Percentiles rank a stretch among this genome's conserved stretches.
Evolutionary conservation across 37 sponge, comb jelly and placozoan genomes (phyloP).

Genomic region (Chondrilla cf. caribensis): DNA sequence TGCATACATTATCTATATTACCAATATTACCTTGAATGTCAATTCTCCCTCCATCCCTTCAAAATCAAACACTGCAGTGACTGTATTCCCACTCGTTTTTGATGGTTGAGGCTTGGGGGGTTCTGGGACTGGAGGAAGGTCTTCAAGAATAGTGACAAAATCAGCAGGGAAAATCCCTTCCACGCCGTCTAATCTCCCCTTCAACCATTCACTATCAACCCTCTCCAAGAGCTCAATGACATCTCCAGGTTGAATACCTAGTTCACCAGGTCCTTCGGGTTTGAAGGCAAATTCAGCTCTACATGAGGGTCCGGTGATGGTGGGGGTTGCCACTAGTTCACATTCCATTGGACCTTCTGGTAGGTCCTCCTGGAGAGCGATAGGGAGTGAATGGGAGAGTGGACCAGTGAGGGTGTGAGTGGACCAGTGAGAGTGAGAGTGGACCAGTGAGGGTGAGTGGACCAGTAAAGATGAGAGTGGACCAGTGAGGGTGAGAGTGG

Average conservation of each 20-base stretch:
- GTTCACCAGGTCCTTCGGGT: slow-evolving; percentile 57
- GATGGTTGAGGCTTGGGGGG: background rate
- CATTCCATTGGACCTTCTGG: slow-evolving; percentile 10
- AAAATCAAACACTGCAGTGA: slow-evolving; percentile 59
- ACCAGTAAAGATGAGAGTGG: too few species aligned
- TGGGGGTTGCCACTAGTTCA: background rate
- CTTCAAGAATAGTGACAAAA: slow-evolving; percentile 70
- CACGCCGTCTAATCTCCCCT: slow-evolving; percentile 36
- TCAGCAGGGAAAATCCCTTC: slow-evolving; percentile 69
- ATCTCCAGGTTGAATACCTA: slow-evolving; percentile 61
- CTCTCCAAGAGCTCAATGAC: slow-evolving; percentile 51
- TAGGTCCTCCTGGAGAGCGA: slow-evolving; percentile 3
- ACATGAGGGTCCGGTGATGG: slow-evolving; percentile 55
- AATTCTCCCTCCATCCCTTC: slow-evolving; percentile 76
- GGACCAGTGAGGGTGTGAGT: too few species aligned
- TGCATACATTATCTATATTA: background rate
- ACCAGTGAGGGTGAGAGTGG: too few species aligned
- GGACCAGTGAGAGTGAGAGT: background rate
- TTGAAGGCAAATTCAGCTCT: slow-evolving; percentile 45
- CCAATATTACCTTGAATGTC: slow-evolving; percentile 79
- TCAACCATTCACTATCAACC: slow-evolving; percentile 67
- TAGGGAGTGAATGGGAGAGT: too few species aligned
- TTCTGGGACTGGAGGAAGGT: too few species aligned
- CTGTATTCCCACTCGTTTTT: background rate
- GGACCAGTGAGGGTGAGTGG: too few species aligned